Evolutionary conservation across 2,113 vertebrate species (phyloP).

Genomic region (Nyctibius bracteatus): DNA sequence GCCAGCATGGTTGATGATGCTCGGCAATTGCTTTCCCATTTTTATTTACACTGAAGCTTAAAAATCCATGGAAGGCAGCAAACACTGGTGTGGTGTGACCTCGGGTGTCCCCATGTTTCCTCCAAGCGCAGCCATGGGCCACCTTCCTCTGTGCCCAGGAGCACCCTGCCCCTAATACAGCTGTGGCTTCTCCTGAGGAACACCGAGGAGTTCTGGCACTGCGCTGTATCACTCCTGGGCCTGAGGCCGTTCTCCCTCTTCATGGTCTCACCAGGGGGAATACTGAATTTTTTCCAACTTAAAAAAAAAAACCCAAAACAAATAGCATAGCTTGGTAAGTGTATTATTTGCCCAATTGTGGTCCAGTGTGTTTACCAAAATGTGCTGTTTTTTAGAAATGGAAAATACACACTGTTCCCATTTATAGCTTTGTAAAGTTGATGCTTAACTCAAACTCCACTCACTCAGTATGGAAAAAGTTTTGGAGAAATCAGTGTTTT

Average conservation of each 20-base stretch:
- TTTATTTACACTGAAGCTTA: background rate
- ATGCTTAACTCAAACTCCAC: background rate
- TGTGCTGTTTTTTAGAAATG: background rate
- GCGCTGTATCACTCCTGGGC: accelerated
- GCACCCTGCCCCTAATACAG: background rate
- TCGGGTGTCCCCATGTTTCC: accelerated
- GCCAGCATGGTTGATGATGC: background rate
- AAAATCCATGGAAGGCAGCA: background rate
- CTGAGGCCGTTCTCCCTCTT: background rate
- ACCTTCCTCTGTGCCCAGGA: background rate
- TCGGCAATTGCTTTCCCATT: background rate
- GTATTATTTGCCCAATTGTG: background rate
- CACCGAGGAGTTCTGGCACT: background rate
- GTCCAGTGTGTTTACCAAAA: background rate
- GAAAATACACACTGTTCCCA: background rate
- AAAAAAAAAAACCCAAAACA: too few species aligned
- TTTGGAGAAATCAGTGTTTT: background rate
- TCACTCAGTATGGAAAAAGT: background rate
- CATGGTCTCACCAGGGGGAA: background rate
- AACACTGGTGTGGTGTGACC: accelerated
- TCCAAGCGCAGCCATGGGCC: background rate
- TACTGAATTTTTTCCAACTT: background rate
- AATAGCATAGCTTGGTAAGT: background rate
- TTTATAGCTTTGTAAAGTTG: background rate
- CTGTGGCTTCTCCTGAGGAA: background rate